phyloP scores from a whole-genome alignment of 2,797 vertebrate species.

The Cygnus olor region DNA sequence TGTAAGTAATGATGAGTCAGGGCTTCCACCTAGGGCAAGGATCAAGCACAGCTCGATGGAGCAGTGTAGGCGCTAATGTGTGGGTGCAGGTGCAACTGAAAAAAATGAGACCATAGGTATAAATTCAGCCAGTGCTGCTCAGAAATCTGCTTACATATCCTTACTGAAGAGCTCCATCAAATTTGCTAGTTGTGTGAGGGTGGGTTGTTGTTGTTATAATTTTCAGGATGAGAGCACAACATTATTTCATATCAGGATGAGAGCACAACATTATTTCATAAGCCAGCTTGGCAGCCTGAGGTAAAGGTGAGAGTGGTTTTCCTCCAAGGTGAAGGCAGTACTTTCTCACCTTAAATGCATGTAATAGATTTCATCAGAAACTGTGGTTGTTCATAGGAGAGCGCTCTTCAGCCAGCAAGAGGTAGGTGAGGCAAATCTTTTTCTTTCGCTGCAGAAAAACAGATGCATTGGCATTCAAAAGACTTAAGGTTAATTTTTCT shows the following conservation, averaged over 20 bases:
- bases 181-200: not conserved
- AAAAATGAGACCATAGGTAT: not conserved
- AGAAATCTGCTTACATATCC: not conserved
- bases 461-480: not conserved
- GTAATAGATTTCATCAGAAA: not conserved
- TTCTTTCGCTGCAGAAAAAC: not conserved
- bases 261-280: not conserved
- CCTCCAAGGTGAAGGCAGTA: not conserved
- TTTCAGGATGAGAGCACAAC: not conserved
- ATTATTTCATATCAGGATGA: not conserved
- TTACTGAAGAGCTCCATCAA: not conserved
- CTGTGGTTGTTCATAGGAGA: not conserved
- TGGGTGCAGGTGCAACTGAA: fast-evolving
- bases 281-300: not conserved
- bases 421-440: not conserved
- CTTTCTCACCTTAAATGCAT: not conserved
- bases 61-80: not conserved
- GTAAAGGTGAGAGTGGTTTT: not conserved
- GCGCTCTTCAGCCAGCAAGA: not conserved
- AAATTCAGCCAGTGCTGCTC: not conserved
- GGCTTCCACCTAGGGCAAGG: not conserved
- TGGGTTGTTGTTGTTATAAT: not conserved
- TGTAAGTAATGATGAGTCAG: not conserved
- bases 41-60: not conserved
- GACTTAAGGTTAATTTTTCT: not conserved